Evolutionary conservation across 1,140 invertebrate species (phyloP).

Genomic region (Musca vetustissima): DNA sequence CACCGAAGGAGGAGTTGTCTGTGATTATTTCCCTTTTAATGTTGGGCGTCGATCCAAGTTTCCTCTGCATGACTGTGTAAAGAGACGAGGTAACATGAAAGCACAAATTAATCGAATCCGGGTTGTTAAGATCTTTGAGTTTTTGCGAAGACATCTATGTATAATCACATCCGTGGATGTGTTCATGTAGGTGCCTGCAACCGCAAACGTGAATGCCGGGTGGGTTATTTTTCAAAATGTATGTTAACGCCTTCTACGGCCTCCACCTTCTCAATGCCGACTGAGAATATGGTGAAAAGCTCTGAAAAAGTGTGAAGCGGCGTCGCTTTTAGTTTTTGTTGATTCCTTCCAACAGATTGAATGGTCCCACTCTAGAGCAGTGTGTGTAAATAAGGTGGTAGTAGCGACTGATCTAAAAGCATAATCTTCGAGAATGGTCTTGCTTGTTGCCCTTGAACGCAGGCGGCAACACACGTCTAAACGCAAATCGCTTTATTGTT

Average conservation of each 20-base stretch:
- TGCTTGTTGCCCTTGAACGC: too few relatives aligned
- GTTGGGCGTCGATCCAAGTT: slow-evolving; percentile 44
- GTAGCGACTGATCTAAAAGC: background rate
- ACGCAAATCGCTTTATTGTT: background rate
- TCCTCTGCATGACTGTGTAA: too few relatives aligned
- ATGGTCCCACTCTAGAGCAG: background rate
- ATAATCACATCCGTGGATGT: background rate
- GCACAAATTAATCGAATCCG: slow-evolving; percentile 56
- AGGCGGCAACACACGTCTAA: too few relatives aligned
- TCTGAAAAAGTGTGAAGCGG: too few relatives aligned
- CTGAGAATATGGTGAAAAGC: too few relatives aligned
- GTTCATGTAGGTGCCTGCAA: background rate
- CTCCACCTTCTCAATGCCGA: too few relatives aligned
- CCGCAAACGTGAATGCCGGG: too few relatives aligned
- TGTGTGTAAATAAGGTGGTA: slow-evolving; percentile 17
- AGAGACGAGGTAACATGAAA: slow-evolving; percentile 40
- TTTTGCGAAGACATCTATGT: slow-evolving; percentile 2
- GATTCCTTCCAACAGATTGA: background rate
- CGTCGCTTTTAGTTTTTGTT: too few relatives aligned
- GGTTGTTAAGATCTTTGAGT: slow-evolving; percentile 32
- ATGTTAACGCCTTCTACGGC: slow-evolving; percentile 34
- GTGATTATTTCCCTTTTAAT: background rate
- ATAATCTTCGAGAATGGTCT: too few relatives aligned
- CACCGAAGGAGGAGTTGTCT: slow-evolving; percentile 26
- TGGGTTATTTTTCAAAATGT: background rate